Conservation (phyloP, 53 echinoderm and acorn worm species). For the Stichopus horrens region DNA sequence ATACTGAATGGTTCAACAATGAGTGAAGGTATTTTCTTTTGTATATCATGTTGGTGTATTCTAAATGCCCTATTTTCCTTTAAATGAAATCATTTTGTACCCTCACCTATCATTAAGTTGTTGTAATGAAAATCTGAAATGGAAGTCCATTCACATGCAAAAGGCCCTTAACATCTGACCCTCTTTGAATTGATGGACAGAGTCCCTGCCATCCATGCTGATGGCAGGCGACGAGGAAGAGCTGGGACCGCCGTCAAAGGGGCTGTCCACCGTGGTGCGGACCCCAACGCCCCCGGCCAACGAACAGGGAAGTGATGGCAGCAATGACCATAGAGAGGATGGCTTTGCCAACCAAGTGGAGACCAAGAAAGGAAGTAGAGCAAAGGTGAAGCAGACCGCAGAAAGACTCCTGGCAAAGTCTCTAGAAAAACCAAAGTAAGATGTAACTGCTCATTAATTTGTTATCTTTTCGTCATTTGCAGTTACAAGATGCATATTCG, state of each 20-base stretch:
- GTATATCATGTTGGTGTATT: too few species aligned
- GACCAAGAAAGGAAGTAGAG: conserved; percentile 24
- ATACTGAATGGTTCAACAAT: too few species aligned
- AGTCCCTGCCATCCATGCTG: conserved; percentile 76
- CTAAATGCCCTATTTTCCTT: too few species aligned
- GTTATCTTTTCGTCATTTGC: too few species aligned
- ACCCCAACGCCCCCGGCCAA: conserved; percentile 68
- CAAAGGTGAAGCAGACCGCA: conserved; percentile 5
- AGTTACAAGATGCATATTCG: background rate
- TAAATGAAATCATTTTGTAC: background rate
- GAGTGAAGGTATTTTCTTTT: too few species aligned
- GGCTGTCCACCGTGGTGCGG: conserved; percentile 57
- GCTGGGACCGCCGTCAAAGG: conserved; percentile 68
- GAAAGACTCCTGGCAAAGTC: conserved; percentile 36
- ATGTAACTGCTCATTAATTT: background rate
- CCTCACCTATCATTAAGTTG: background rate
- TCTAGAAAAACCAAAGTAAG: conserved; percentile 75
- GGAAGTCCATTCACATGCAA: background rate
- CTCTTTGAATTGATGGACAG: conserved; percentile 43
- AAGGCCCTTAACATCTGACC: too few species aligned
- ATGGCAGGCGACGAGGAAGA: conserved; percentile 99
- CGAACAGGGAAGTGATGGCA: conserved; percentile 61
- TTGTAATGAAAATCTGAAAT: background rate
- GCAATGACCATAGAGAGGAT: conserved; percentile 35
- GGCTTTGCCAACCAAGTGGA: conserved; percentile 14